Percentiles rank a stretch among this genome's conserved stretches.
phyloP scores from a whole-genome alignment of 2,113 vertebrate genomes.

The Thalassarche chlororhynchos region DNA sequence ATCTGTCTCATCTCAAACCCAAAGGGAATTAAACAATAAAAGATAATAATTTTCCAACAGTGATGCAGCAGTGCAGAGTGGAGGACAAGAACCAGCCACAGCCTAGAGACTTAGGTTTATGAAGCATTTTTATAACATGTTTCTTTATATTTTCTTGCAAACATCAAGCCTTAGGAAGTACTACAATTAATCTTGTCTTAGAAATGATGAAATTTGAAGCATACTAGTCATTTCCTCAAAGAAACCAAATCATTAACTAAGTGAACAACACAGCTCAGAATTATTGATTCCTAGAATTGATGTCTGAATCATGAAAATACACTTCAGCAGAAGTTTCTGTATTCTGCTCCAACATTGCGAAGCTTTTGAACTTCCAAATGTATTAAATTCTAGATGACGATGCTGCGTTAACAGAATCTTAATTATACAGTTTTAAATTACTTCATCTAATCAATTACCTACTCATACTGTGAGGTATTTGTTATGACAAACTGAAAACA shows the following conservation, averaged over 20 bases:
- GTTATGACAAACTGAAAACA: not conserved
- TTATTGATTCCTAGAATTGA: not conserved
- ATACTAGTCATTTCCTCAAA: not conserved
- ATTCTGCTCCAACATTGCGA: not conserved
- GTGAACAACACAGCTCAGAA: not conserved
- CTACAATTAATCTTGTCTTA: not conserved
- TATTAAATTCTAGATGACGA: not conserved
- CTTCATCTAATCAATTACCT: not conserved
- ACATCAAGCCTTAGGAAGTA: not conserved
- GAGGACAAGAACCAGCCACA: not conserved
- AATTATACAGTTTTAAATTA: not conserved
- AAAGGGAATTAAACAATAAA: conserved; percentile 52
- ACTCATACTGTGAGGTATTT: not conserved
- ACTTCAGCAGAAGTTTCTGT: not conserved
- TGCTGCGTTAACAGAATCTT: not conserved
- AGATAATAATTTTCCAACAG: conserved; percentile 36
- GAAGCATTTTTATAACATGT: not conserved
- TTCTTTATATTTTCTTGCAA: not conserved
- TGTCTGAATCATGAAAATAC: not conserved
- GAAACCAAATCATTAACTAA: not conserved
- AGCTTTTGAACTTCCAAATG: not conserved
- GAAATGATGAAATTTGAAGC: not conserved
- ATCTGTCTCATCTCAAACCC: conserved; percentile 34
- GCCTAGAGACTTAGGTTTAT: not conserved
- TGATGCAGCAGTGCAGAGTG: not conserved